phyloP scores from a whole-genome alignment of 2,888 invertebrate species.

The Coecobrya sp. region DNA sequence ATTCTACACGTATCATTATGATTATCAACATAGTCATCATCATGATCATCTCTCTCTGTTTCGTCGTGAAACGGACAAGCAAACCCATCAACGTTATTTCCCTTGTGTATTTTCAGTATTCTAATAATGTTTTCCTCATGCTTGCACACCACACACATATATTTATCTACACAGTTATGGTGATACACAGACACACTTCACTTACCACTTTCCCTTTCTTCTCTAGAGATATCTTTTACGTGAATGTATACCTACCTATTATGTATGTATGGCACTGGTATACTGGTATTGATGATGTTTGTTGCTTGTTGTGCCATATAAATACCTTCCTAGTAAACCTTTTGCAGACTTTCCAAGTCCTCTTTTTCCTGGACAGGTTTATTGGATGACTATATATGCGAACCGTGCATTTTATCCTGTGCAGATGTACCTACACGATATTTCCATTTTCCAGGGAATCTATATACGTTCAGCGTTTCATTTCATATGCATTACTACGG shows the following conservation, averaged over 20 bases:
- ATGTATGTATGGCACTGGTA: not conserved
- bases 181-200: constrained; percentile 27
- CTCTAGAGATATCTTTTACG: constrained; percentile 33
- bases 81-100: constrained; percentile 83
- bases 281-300: constrained; percentile 11
- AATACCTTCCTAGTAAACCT: not conserved
- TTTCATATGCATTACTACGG: not conserved
- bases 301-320: not conserved
- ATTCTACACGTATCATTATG: constrained; percentile 64
- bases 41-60: constrained; percentile 44
- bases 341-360: constrained; percentile 24
- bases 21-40: constrained; percentile 67
- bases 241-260: not conserved
- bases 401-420: constrained; percentile 22
- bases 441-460: constrained; percentile 16
- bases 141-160: constrained; percentile 51
- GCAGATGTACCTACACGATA: not conserved
- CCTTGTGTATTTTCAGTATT: constrained; percentile 80
- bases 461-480: not conserved
- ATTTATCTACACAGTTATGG: not conserved
- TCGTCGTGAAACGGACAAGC: constrained; percentile 63
- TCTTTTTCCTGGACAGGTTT: constrained; percentile 55
- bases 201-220: constrained; percentile 46
- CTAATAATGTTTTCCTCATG: constrained; percentile 75
- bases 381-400: constrained; percentile 74